Conservation (phyloP, 2,888 invertebrate genomes). For the Drosophila conformis region DNA sequence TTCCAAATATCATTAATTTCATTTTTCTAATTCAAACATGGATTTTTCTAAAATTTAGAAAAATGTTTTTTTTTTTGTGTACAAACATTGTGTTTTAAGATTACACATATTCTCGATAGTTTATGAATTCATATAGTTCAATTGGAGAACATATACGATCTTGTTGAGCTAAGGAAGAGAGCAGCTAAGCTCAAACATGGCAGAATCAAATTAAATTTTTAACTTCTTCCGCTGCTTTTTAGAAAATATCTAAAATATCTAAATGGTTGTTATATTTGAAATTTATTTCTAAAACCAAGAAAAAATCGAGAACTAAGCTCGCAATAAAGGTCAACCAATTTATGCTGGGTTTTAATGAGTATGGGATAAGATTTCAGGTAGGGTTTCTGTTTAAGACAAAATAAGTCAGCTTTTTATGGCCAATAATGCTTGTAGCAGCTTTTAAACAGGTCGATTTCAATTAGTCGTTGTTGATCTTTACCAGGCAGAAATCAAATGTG, state of each 20-base stretch:
- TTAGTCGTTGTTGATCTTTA: background rate
- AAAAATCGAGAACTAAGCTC: background rate
- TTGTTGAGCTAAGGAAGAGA: background rate
- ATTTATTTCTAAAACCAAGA: background rate
- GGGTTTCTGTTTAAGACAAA: background rate
- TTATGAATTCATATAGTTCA: background rate
- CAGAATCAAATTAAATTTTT: background rate
- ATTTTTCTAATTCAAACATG: background rate
- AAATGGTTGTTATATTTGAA: background rate
- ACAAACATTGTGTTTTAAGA: background rate
- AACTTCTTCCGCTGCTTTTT: background rate
- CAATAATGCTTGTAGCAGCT: background rate
- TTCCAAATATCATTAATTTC: background rate
- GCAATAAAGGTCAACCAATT: background rate
- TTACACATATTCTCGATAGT: background rate
- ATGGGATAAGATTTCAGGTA: background rate
- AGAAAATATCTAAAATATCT: background rate
- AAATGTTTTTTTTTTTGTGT: background rate
- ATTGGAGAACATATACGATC: background rate
- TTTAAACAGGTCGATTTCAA: background rate
- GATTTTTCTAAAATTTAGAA: background rate
- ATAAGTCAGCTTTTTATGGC: background rate
- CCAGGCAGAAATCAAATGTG: constrained; percentile 18
- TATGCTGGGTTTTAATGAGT: background rate
- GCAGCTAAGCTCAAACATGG: background rate